phyloP scores from a whole-genome alignment of 2,888 invertebrate species.

The Campopleginae sp. region DNA sequence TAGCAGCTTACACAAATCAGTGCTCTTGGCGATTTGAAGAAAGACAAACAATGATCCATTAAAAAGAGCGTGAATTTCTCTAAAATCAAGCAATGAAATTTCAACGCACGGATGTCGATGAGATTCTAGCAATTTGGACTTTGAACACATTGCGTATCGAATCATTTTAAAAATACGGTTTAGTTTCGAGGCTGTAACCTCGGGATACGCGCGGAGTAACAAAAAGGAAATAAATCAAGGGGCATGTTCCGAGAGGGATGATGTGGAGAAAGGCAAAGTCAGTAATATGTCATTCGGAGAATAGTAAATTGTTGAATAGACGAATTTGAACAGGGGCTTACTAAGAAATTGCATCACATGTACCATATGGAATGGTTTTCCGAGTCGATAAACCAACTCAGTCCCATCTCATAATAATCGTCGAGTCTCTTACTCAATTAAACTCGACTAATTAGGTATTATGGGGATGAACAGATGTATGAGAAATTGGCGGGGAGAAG shows the following conservation, averaged over 20 bases:
- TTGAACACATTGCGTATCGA: too few relatives aligned
- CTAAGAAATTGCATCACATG: background rate
- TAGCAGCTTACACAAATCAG: background rate
- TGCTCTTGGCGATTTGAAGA: background rate
- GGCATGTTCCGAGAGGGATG: background rate
- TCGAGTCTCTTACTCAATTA: slow-evolving; percentile 28
- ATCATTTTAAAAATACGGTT: background rate
- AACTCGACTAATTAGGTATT: slow-evolving; percentile 78
- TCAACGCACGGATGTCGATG: background rate
- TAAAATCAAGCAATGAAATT: background rate
- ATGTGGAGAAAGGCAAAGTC: background rate
- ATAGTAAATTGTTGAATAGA: background rate
- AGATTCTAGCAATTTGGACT: background rate
- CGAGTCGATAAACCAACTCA: background rate
- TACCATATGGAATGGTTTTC: slow-evolving; percentile 2
- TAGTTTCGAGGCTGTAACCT: background rate
- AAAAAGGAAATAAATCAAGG: background rate
- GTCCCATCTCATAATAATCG: slow-evolving; percentile 32
- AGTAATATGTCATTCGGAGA: background rate
- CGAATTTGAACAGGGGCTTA: background rate
- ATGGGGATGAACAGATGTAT: slow-evolving; percentile 71
- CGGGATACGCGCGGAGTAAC: background rate
- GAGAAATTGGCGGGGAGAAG: background rate
- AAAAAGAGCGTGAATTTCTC: background rate
- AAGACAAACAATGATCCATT: background rate